Evolutionary conservation across 1,140 invertebrate species (phyloP), one percentile per base, ranked within the genome.

Genomic region (Phthorimaea operculella): DNA sequence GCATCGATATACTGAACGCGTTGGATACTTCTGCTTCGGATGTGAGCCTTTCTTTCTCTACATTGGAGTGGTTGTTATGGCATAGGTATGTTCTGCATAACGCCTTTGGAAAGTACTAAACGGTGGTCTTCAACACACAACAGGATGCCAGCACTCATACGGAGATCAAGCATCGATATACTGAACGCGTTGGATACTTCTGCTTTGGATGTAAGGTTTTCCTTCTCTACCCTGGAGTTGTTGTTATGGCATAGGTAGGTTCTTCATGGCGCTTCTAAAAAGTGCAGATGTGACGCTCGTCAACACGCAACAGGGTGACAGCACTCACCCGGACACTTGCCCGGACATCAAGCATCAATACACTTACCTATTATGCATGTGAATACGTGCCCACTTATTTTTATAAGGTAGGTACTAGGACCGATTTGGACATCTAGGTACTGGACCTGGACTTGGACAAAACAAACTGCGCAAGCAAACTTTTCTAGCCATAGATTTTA

Each of bases 61-160:
- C 21, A 4, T 28, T 4, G 21, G 21, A 28, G 21, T 2, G 21
- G 21, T 6, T 28, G 21, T n/a, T n/a, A n/a, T n/a, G n/a, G n/a
- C n/a, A n/a, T n/a, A n/a, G n/a, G n/a, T n/a, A n/a, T 93, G 59
- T 92, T 93, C 68, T 91, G 91, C 51, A 90, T 92, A 86, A 87
- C 88, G 0, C 88, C 91, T 2, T 75, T 91, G 49, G 88, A 90
- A 67, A 88, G 89, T 21, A 90, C 90, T 11, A 88, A 89, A 89
- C 92, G 7, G 76, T 90, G 12, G 87, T 90, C 6, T 87, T 87
- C 64, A 90, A 90, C 62, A 77, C 70, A 0, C 77, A 84, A 7
- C 86, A 81, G 0, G 79, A 83, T 14, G 77, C 82, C 28, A 49
- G 57, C 1, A 14, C 8, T 21, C 21, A 28, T 6, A 7, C 89